Conservation (phyloP, 1,140 invertebrate genomes). For the Hycleus phaleratus region DNA sequence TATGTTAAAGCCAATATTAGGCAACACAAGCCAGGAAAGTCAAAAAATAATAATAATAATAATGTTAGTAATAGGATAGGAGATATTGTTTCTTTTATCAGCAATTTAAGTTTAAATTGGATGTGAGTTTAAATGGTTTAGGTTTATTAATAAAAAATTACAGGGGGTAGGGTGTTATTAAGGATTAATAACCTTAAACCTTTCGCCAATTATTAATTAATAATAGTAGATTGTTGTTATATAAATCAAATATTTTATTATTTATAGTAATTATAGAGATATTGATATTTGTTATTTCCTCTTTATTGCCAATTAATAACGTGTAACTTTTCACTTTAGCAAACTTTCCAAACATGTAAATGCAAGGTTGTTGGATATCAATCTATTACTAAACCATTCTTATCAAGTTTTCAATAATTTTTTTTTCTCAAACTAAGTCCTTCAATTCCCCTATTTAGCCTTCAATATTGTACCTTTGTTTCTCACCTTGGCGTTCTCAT, state of each 20-base stretch:
- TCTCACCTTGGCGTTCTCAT: too few species aligned
- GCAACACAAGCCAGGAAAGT: neutral
- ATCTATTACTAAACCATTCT: too few species aligned
- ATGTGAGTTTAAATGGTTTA: conserved; percentile 3
- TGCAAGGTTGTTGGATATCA: too few species aligned
- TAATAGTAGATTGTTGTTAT: neutral
- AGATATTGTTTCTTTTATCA: conserved; percentile 6
- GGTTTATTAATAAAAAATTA: conserved; percentile 1
- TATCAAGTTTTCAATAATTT: too few species aligned
- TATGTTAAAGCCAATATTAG: conserved; percentile 39
- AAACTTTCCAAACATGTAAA: too few species aligned
- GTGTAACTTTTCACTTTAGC: conserved; percentile 3
- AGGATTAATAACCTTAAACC: too few species aligned
- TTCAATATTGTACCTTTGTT: too few species aligned
- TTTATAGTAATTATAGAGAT: conserved; percentile 1
- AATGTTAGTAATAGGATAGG: neutral
- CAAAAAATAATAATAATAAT: too few species aligned
- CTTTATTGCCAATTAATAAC: neutral
- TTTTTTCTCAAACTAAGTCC: too few species aligned
- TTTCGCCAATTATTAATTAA: too few species aligned
- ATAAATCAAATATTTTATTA: conserved; percentile 2
- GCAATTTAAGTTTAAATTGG: conserved; percentile 12
- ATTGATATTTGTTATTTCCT: conserved; percentile 9
- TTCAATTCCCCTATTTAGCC: too few species aligned
- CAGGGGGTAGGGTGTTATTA: neutral